These are phyloP conservation scores for Drosophila littoralis DNA, from an alignment of 1,140 invertebrate species.

Conservation along the genomic window DNA sequence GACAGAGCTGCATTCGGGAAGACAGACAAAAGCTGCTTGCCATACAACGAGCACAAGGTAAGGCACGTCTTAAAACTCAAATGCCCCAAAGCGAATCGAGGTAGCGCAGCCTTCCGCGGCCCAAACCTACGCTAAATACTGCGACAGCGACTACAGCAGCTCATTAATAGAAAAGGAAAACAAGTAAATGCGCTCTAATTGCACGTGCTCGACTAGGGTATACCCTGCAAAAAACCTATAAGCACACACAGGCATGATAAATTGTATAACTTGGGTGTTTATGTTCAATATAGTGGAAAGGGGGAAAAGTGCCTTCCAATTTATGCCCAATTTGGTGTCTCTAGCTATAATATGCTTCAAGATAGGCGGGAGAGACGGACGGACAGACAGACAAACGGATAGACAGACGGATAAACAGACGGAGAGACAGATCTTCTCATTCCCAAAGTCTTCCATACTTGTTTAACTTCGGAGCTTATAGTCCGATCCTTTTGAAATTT, in stretches of 20 bases:
- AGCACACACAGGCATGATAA: not conserved
- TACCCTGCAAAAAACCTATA: not conserved
- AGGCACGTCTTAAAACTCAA: not conserved
- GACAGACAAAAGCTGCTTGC: slow-evolving; percentile 13
- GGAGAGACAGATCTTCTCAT: not conserved
- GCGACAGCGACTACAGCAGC: slow-evolving; percentile 33
- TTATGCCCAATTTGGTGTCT: no score
- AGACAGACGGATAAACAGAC: not conserved
- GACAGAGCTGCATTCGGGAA: not conserved
- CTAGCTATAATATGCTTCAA: no score
- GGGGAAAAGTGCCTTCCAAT: no score
- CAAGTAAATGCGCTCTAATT: slow-evolving; percentile 2
- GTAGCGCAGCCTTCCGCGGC: slow-evolving; percentile 45
- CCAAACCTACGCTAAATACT: slow-evolving; percentile 49
- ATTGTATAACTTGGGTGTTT: no score
- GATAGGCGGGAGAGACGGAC: not conserved
- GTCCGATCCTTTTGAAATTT: no score
- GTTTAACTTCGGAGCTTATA: no score
- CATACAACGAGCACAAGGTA: not conserved
- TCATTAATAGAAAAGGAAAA: slow-evolving; percentile 64
- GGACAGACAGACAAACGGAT: not conserved
- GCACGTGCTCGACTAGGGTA: not conserved
- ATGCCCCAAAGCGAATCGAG: not conserved
- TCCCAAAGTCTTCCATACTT: no score
- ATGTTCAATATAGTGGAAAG: no score